A percentile compares a stretch with the other conserved stretches of the same genome.
Conservation (phyloP, 2,888 invertebrate species). For the Darwinula stevensoni region DNA sequence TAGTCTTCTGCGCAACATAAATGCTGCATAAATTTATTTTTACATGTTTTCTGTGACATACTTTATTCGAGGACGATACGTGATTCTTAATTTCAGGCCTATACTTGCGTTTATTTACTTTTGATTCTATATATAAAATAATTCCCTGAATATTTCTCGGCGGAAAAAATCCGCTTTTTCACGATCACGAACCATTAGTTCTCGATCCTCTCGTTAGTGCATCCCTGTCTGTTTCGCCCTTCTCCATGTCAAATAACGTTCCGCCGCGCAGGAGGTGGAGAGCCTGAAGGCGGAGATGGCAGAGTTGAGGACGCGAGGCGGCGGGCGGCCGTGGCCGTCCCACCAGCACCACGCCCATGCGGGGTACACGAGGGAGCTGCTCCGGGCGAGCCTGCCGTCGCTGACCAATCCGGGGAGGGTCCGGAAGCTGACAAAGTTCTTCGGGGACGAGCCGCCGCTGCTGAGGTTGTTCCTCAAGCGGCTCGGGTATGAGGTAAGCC, state of each 20-base stretch:
- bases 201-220: background rate
- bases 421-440: slow-evolving; percentile 67
- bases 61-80: no score
- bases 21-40: no score
- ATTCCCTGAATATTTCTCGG: no score
- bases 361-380: slow-evolving; percentile 15
- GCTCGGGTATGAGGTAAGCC: slow-evolving; percentile 56
- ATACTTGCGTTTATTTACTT: no score
- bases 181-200: no score
- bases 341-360: no score
- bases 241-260: background rate
- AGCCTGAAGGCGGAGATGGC: slow-evolving; percentile 50
- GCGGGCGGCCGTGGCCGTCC: slow-evolving; percentile 19
- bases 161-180: no score
- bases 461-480: slow-evolving; percentile 63
- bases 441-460: slow-evolving; percentile 71
- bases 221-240: background rate
- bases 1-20: no score
- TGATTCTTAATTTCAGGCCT: no score
- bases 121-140: no score
- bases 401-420: slow-evolving; percentile 61
- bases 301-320: slow-evolving; percentile 19
- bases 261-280: slow-evolving; percentile 39
- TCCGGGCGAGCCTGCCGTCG: slow-evolving; percentile 20
- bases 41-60: no score